Evolutionary conservation across 2,888 invertebrate genomes (phyloP).

Genomic region (Caenorhabditis doughertyi): DNA sequence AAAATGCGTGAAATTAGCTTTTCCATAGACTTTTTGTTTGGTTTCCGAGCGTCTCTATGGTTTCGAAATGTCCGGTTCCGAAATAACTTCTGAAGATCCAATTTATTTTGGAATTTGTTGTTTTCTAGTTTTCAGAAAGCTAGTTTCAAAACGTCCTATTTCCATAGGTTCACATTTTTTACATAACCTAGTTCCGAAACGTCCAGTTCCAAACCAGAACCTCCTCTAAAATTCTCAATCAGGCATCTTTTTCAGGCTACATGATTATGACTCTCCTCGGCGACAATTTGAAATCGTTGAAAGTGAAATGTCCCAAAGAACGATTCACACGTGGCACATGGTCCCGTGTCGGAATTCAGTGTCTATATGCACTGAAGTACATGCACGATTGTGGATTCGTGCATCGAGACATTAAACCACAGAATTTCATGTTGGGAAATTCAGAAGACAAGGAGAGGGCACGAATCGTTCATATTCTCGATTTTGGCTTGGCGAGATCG

Average conservation of each 20-base stretch:
- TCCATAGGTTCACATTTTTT: no score
- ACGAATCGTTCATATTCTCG: conserved; percentile 68
- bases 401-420: conserved; percentile 73
- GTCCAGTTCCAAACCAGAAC: no score
- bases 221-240: no score
- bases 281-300: conserved; percentile 71
- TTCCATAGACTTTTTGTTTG: no score
- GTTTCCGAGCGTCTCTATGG: no score
- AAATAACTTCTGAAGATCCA: no score
- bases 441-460: conserved; percentile 66
- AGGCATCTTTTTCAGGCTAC: conserved; percentile 72
- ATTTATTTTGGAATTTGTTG: no score
- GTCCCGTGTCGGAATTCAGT: conserved; percentile 74
- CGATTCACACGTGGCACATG: conserved; percentile 69
- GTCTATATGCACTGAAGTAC: conserved; percentile 70
- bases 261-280: conserved; percentile 79
- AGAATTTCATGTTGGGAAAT: conserved; percentile 76
- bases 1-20: no score
- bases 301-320: conserved; percentile 53
- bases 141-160: no score
- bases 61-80: no score
- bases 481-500: conserved; percentile 72
- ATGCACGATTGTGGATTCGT: conserved; percentile 73
- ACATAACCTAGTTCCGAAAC: no score
- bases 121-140: no score